These are phyloP conservation scores for Anthopleura xanthogrammica DNA, from an alignment of 92 coral and sea anemone species.

Conservation along the genomic window DNA sequence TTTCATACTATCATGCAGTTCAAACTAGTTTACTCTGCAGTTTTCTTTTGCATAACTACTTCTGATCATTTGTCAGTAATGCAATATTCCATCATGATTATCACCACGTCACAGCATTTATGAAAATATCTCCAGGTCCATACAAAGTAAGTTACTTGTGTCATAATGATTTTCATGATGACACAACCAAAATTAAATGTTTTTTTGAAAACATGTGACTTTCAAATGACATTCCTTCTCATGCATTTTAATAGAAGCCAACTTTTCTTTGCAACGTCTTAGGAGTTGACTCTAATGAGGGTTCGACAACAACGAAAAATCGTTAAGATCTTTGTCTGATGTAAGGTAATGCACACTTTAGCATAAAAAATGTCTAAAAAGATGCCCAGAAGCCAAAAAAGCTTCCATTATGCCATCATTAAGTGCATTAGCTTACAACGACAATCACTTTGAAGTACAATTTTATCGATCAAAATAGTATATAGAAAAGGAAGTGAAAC, in stretches of 20 bases:
- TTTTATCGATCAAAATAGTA: not conserved
- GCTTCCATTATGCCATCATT: not conserved
- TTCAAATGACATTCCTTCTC: not conserved
- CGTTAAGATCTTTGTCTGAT: not conserved
- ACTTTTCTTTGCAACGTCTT: too few relatives aligned
- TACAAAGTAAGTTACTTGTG: too few relatives aligned
- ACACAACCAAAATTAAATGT: not conserved
- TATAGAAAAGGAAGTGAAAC: not conserved
- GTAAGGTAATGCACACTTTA: not conserved
- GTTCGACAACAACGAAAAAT: not conserved
- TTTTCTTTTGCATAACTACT: too few relatives aligned
- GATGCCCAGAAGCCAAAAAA: not conserved
- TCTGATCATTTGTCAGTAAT: too few relatives aligned
- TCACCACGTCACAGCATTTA: too few relatives aligned
- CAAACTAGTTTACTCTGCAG: too few relatives aligned
- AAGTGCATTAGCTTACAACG: not conserved
- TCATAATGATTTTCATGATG: not conserved
- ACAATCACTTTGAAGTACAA: not conserved
- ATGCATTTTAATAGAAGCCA: too few relatives aligned
- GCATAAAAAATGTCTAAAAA: not conserved
- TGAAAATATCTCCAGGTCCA: not conserved
- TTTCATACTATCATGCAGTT: too few relatives aligned
- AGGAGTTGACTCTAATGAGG: too few relatives aligned
- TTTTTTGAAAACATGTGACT: not conserved
- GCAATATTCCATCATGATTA: too few relatives aligned